A percentile compares a stretch with the other conserved stretches of the same genome.
Evolutionary conservation across 2,797 vertebrate genomes (phyloP).

Genomic region (Rhabdomys pumilio): DNA sequence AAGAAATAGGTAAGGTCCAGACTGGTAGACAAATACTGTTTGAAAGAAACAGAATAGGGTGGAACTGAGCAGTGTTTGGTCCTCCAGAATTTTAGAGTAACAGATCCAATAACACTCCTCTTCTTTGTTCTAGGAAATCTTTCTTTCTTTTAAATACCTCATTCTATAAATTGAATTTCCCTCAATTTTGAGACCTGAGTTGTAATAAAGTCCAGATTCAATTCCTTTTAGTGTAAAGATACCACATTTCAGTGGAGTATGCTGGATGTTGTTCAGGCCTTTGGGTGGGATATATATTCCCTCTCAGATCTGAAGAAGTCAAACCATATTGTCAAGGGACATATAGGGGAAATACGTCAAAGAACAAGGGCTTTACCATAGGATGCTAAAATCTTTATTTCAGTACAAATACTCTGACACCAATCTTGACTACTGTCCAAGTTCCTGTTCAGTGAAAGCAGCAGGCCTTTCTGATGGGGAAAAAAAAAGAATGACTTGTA

Average conservation of each 20-base stretch:
- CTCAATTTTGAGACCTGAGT: not conserved
- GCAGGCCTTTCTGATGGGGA: not conserved
- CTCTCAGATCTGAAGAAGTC: not conserved
- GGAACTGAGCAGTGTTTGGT: not conserved
- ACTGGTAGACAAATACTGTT: not conserved
- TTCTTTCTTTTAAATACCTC: not conserved
- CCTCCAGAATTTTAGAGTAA: not conserved
- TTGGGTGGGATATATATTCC: rapidly evolving
- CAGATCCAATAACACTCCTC: not conserved
- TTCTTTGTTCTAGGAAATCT: not conserved
- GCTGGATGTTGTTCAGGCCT: not conserved
- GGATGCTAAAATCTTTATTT: not conserved
- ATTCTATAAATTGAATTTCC: not conserved
- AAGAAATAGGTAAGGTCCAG: not conserved
- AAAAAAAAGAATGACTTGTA: not conserved
- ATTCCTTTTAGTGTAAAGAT: slow-evolving; percentile 38
- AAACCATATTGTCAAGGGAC: not conserved
- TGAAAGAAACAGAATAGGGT: not conserved
- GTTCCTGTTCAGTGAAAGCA: not conserved
- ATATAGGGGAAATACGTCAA: not conserved
- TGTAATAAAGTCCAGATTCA: not conserved
- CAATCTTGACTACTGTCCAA: not conserved
- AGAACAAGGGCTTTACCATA: not conserved
- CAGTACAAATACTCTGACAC: rapidly evolving
- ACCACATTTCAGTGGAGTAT: not conserved